Percentiles rank a stretch among this genome's conserved stretches.
These are phyloP conservation scores for Telmatochromis bifrenatus DNA, from an alignment of 2,113 vertebrate species.

Conservation along the genomic window DNA sequence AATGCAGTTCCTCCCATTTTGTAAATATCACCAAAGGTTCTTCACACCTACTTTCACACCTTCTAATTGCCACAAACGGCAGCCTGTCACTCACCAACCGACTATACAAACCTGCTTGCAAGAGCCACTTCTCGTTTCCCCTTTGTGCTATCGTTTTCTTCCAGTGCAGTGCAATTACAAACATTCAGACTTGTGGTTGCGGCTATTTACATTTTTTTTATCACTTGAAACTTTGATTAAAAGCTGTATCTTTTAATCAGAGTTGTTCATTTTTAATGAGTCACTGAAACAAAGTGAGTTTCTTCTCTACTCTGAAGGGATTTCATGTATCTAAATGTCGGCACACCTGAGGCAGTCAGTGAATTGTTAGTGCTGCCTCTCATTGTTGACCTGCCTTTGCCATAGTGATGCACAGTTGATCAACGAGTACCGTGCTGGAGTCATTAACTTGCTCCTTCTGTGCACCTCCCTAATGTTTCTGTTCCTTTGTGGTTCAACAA, in stretches of 20 bases:
- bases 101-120: neutral
- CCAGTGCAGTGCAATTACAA: neutral
- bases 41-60: neutral
- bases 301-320: neutral
- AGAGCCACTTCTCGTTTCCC: neutral
- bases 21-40: neutral
- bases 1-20: neutral
- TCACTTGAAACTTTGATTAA: neutral
- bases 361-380: neutral
- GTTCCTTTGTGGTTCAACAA: constrained; percentile 22
- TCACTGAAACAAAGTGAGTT: neutral
- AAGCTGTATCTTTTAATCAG: neutral
- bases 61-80: neutral
- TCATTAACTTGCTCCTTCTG: neutral
- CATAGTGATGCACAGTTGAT: constrained; percentile 17
- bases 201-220: neutral
- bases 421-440: neutral
- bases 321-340: constrained; percentile 23
- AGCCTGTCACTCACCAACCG: neutral
- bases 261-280: neutral
- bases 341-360: neutral
- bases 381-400: constrained; percentile 28
- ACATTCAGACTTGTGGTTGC: neutral
- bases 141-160: neutral
- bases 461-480: neutral